Conservation (phyloP, 2,797 vertebrate species). For the Danio albolineatus region DNA sequence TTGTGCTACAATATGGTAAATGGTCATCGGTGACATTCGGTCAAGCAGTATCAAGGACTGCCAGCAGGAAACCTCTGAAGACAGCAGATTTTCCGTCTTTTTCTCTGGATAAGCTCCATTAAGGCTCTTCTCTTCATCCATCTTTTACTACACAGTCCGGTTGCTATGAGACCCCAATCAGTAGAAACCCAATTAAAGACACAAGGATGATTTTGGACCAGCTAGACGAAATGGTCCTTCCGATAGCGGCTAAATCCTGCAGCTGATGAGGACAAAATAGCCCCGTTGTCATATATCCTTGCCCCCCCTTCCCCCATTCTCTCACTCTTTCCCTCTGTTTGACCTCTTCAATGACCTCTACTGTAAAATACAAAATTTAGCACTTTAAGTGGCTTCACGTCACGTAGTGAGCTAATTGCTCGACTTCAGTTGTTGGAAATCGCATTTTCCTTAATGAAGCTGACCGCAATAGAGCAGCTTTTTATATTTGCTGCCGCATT, state of each 20-base stretch:
- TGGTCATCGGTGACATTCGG: constrained; percentile 16
- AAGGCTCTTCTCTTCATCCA: background rate
- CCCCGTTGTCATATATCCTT: constrained; percentile 29
- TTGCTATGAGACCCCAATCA: constrained; percentile 57
- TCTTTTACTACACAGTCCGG: background rate
- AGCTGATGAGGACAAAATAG: constrained; percentile 48
- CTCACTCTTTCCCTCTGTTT: constrained; percentile 48
- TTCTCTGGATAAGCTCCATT: constrained; percentile 12
- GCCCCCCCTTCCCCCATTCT: constrained; percentile 54
- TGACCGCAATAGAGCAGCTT: constrained; percentile 49
- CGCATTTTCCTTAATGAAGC: constrained; percentile 50
- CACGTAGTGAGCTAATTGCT: constrained; percentile 72
- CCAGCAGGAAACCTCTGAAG: constrained; percentile 40
- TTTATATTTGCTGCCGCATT: constrained; percentile 67
- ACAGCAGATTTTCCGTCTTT: constrained; percentile 14
- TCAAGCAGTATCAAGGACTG: constrained; percentile 31
- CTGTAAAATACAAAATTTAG: constrained; percentile 69
- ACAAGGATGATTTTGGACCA: constrained; percentile 43
- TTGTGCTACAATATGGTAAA: constrained; percentile 6
- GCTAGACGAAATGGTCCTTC: constrained; percentile 7
- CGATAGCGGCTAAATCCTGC: constrained; percentile 42
- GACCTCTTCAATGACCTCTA: constrained; percentile 69
- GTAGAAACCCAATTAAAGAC: constrained; percentile 58
- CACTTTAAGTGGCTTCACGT: constrained; percentile 65
- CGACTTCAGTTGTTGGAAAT: constrained; percentile 59